Base-by-base conservation (phyloP, 2,797 vertebrate genomes). In the Periparus ater region DNA sequence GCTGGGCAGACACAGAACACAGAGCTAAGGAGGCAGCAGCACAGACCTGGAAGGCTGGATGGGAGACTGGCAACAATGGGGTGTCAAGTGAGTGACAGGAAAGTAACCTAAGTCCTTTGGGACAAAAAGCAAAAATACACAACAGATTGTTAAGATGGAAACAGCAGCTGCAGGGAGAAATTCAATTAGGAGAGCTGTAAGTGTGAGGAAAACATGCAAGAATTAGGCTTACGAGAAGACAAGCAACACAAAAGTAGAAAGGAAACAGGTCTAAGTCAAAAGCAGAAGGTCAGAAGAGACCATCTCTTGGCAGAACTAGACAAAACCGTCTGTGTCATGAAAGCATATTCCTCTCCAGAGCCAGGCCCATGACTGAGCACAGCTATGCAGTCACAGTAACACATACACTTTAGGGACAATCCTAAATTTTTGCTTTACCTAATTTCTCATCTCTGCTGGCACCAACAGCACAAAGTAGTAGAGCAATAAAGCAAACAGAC, bases 11-110 rank as follows among this genome's bases (percentile, higher is more conserved):
- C 14, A 26, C 19, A 17, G 25, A 51, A 72, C 58, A 67, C 25
- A 36, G 23, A 42, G n/a, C 22, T 58, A 20, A 22, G 53, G n/a
- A 45, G 32, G 71, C 53, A 80, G 50, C 22, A 70, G 16, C 18
- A 72, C 25, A 51, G 54, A 84, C 25, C 32, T 22, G 40, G 80
- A 58, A 54, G n/a, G 21, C 1, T 79, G 47, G 5, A 25, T 18
- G 29, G 26, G 48, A 73, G 12, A 29, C 30, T 51, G 51, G 55
- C n/a, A 85, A 38, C n/a, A 40, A 38, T 0, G 0, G 11, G 21
- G 23, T 11, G 12, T 13, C 34, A 19, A 44, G n/a, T 0, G 0
- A 79, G 53, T 8, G 9, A 47, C 30, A 47, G 55, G 9, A 30
- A 77, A 67, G 57, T 47, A 72, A 57, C 2, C 0, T 13, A 65